Percentiles rank a stretch among this genome's conserved stretches.
Evolutionary conservation across 2,797 vertebrate genomes (phyloP).

Genomic region (Sternotherus odoratus): DNA sequence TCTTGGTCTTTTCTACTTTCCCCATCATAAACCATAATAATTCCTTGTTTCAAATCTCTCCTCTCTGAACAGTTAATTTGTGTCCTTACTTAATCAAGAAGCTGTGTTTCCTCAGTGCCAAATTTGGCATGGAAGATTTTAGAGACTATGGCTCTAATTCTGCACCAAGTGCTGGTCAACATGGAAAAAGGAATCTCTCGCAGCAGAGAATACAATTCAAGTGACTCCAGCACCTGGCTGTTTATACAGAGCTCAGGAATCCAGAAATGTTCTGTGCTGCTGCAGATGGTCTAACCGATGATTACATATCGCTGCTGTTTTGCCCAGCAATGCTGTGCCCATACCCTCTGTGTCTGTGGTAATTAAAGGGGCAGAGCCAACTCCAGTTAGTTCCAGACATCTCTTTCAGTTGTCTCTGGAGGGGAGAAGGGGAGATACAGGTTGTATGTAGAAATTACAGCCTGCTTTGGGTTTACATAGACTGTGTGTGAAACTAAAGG

Average conservation of each 20-base stretch:
- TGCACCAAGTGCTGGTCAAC: conserved; percentile 51
- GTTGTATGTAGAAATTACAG: conserved; percentile 10
- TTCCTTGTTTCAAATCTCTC: conserved; percentile 66
- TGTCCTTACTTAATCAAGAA: conserved; percentile 64
- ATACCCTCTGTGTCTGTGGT: conserved; percentile 45
- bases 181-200: conserved; percentile 34
- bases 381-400: conserved; percentile 14
- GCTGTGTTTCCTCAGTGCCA: conserved; percentile 48
- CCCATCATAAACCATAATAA: conserved; percentile 30
- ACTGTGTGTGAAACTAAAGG: neutral
- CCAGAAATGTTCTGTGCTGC: conserved; percentile 62
- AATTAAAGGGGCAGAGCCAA: conserved; percentile 69
- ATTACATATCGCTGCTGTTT: conserved; percentile 70
- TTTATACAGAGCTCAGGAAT: conserved; percentile 57
- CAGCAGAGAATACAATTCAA: conserved; percentile 47
- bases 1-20: neutral
- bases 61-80: conserved; percentile 62
- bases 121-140: conserved; percentile 33
- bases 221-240: conserved; percentile 69
- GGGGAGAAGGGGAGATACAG: neutral
- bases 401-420: conserved; percentile 32
- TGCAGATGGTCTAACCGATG: conserved; percentile 76
- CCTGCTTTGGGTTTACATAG: conserved; percentile 37
- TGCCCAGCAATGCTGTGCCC: conserved; percentile 52
- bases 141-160: conserved; percentile 51